These are phyloP conservation scores for Yponomeuta cagnagella DNA, from an alignment of 2,888 invertebrate genomes.

Conservation along the genomic window DNA sequence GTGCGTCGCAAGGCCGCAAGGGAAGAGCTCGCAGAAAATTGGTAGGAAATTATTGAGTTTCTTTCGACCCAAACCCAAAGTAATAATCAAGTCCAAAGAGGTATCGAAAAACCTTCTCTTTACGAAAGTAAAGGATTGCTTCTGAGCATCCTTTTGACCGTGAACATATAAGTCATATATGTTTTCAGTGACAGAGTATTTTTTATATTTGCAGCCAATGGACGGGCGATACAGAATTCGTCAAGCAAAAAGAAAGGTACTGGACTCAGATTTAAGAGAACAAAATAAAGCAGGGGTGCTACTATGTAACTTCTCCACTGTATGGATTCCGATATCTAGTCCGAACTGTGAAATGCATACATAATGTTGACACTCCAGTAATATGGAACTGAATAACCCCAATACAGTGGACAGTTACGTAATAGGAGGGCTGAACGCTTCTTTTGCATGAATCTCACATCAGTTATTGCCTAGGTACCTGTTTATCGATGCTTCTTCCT, in stretches of 20 bases:
- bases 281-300: slow-evolving; percentile 4
- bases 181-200: slow-evolving; percentile 12
- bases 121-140: neutral
- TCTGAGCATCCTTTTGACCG: neutral
- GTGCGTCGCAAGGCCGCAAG: slow-evolving; percentile 22
- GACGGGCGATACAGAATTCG: slow-evolving; percentile 39
- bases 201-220: slow-evolving; percentile 49
- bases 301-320: no score
- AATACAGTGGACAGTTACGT: no score
- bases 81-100: slow-evolving; percentile 1
- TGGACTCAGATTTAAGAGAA: slow-evolving; percentile 17
- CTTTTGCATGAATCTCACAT: neutral
- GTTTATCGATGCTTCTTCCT: neutral
- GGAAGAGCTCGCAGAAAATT: slow-evolving; percentile 39
- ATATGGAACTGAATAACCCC: no score
- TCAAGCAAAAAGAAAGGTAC: slow-evolving; percentile 54
- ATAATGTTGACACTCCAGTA: no score
- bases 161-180: neutral
- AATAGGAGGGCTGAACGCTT: no score
- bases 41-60: slow-evolving; percentile 47
- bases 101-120: slow-evolving; percentile 1
- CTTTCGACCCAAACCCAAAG: slow-evolving; percentile 25
- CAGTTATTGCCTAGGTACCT: neutral
- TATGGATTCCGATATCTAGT: no score
- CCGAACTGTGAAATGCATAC: no score